Evolutionary conservation across 2,113 vertebrate species (phyloP), one percentile per base, ranked within the genome.

Genomic region (Cheilinus undulatus): DNA sequence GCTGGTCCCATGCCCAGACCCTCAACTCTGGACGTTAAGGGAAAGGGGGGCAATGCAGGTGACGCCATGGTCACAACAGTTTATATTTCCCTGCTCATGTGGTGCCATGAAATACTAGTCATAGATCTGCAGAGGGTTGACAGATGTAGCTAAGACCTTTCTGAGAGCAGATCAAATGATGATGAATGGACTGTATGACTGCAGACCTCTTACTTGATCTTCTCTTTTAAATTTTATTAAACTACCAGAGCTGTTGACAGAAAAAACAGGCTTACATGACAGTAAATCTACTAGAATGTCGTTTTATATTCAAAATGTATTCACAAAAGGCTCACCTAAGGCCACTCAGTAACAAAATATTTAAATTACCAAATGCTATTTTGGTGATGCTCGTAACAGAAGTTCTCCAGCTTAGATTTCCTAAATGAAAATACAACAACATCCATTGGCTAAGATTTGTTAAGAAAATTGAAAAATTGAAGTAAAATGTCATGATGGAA

Each of bases 71-170:
- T 69, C 76, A 69, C 62, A 69, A 72, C 59, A 46, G 65, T 66
- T 59, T 84, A 63, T 76, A 76, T 87, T 81, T 83, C 73, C 54
- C 46, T 32, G 56, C 65, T 71, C 52, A 50, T 68, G 69, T 43
- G 48, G 58, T 78, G 49, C 58, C 56, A 72, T 80, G 58, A 84
- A 83, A 79, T 57, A 63, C 36, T 86, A 84, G 80, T 77, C 61
- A 42, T 74, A 83, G 43, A 57, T 85, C 75, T 79, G 50, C 70
- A 66, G 64, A 84, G 62, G 67, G 80, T 32, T 86, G 78, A 81
- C 75, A 68, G 52, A 82, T 58, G 43, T 32, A 69, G 54, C 28
- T 12, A 36, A 80, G 70, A 48, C 60, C 64, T 82, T 85, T 88
- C 62, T 76, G 69, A 53, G 67, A 52, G 11, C 54, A 60, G 79